These are phyloP conservation scores for Lagodon rhomboides DNA, from an alignment of 2,797 vertebrate species.

Conservation along the genomic window DNA sequence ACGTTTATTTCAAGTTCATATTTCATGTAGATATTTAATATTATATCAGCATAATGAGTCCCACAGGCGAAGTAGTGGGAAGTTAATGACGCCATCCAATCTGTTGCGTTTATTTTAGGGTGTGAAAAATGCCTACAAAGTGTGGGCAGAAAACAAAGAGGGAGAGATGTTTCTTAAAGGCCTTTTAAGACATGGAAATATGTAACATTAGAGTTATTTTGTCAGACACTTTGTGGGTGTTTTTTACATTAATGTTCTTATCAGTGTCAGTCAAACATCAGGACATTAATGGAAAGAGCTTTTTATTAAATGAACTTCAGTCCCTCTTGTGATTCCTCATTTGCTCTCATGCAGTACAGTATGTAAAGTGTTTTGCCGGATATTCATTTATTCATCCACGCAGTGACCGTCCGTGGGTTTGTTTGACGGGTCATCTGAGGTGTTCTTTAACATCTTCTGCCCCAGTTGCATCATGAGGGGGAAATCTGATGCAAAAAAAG, in stretches of 20 bases:
- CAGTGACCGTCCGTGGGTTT: not conserved
- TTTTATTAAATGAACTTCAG: not conserved
- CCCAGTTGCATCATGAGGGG: not conserved
- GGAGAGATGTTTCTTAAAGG: not conserved
- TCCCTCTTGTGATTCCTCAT: not conserved
- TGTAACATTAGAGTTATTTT: no score
- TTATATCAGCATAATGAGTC: no score
- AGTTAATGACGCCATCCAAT: not conserved
- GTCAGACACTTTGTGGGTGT: not conserved
- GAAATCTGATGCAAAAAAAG: not conserved
- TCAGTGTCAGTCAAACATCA: not conserved
- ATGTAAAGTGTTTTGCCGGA: not conserved
- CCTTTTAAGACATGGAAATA: not conserved
- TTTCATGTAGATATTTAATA: not conserved
- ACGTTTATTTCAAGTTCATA: not conserved
- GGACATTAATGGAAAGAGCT: not conserved
- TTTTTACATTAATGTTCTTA: not conserved
- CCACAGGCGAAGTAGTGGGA: not conserved
- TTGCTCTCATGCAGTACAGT: not conserved
- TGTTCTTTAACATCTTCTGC: not conserved
- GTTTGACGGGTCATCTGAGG: not conserved
- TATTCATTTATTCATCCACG: not conserved
- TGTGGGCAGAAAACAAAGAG: not conserved
- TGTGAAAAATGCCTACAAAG: not conserved
- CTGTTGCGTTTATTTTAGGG: not conserved